Conservation (phyloP, 2,797 vertebrate species). For the Pseudochaenichthys georgianus region DNA sequence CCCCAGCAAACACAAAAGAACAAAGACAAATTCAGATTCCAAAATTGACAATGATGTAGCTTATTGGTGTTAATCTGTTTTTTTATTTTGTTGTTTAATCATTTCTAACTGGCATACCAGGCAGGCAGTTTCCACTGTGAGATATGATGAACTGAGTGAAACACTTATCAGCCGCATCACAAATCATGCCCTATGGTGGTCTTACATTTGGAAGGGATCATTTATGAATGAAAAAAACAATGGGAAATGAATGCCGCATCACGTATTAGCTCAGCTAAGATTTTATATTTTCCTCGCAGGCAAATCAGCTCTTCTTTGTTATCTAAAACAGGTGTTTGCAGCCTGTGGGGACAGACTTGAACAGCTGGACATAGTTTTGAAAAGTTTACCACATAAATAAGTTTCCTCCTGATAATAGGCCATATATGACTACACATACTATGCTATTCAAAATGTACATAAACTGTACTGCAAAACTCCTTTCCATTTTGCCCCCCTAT, state of each 20-base stretch:
- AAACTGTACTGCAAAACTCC: neutral
- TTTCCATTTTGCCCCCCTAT: neutral
- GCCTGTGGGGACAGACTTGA: constrained; percentile 26
- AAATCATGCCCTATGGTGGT: constrained; percentile 26
- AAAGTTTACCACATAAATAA: constrained; percentile 21
- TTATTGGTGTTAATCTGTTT: neutral
- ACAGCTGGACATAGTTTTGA: constrained; percentile 40
- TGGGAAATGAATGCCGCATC: constrained; percentile 28
- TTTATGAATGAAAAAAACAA: constrained; percentile 43
- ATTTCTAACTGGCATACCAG: neutral
- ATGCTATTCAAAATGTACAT: neutral
- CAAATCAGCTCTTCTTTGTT: constrained; percentile 28
- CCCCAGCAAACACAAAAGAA: neutral
- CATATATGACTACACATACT: neutral
- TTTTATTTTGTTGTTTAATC: constrained; percentile 1
- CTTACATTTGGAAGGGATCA: constrained; percentile 48
- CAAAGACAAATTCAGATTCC: neutral
- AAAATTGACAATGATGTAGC: neutral
- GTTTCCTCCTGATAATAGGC: neutral
- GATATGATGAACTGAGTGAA: constrained; percentile 12
- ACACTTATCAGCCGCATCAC: constrained; percentile 35
- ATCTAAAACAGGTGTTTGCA: constrained; percentile 42
- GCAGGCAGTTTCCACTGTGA: neutral
- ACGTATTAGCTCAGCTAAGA: constrained; percentile 8
- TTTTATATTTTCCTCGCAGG: constrained; percentile 34